Percentiles rank a stretch among this genome's conserved stretches.
Evolutionary conservation across 2,888 invertebrate genomes (phyloP).

Genomic region (Caenorhabditis afra): DNA sequence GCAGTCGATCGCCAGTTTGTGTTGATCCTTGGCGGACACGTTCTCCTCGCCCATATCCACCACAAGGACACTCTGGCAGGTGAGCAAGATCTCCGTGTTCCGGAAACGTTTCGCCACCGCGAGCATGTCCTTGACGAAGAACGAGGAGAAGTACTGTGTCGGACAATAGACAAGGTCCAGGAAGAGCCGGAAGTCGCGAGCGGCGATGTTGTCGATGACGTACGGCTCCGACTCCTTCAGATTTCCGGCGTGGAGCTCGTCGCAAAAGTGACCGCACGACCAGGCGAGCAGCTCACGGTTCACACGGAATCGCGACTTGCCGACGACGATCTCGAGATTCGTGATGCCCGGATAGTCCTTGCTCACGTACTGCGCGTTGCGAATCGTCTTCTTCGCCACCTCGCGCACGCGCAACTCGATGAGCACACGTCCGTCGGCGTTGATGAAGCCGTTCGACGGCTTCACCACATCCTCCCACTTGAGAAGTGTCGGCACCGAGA

Average conservation of each 20-base stretch:
- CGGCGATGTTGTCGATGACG: conserved; percentile 15
- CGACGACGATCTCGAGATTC: conserved; percentile 16
- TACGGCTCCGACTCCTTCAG: conserved; percentile 10
- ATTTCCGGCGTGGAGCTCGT: background rate
- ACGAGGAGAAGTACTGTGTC: conserved; percentile 30
- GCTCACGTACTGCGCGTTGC: conserved; percentile 2
- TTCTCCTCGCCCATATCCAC: conserved; percentile 35
- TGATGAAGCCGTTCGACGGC: conserved; percentile 10
- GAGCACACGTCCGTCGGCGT: conserved; percentile 4
- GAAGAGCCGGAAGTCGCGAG: conserved; percentile 22
- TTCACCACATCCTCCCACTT: conserved; percentile 24
- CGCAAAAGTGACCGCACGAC: conserved; percentile 11
- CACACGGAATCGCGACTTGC: conserved; percentile 17
- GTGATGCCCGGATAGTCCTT: conserved; percentile 33
- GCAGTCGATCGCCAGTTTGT: conserved; percentile 15
- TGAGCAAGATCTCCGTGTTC: conserved; percentile 13
- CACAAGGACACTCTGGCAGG: conserved; percentile 29
- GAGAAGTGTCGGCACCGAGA: conserved; percentile 25
- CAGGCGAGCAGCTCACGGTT: conserved; percentile 28
- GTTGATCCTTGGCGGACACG: conserved; percentile 21
- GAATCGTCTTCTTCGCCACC: conserved; percentile 15
- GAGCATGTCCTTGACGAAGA: conserved; percentile 34
- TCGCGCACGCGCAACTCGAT: conserved; percentile 1
- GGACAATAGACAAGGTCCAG: conserved; percentile 33
- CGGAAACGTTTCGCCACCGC: conserved; percentile 16